These are phyloP conservation scores for Proales similis DNA, from an alignment of 1,140 invertebrate species.

Conservation along the genomic window DNA sequence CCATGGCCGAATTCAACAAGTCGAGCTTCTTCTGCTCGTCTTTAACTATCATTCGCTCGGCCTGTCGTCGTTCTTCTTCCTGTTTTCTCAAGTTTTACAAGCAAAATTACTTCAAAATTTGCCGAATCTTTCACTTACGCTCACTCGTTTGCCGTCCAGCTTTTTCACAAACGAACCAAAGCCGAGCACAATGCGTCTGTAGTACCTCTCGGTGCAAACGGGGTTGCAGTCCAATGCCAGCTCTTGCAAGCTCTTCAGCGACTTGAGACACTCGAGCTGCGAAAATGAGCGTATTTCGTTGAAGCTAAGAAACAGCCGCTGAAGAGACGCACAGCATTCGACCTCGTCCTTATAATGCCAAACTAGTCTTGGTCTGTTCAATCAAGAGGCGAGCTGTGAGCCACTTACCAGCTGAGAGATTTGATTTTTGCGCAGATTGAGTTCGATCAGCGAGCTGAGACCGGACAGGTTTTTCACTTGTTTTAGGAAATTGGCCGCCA, in stretches of 20 bases:
- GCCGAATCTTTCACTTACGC: too few relatives aligned
- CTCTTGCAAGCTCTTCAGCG: conserved; percentile 41
- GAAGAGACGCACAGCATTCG: conserved; percentile 67
- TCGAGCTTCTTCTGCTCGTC: conserved; percentile 7
- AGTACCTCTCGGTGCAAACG: conserved; percentile 41
- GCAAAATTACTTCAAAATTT: too few relatives aligned
- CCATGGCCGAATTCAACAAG: not conserved
- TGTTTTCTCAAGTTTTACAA: too few relatives aligned
- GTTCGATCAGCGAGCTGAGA: conserved; percentile 71
- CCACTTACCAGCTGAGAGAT: conserved; percentile 62
- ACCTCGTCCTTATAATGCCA: conserved; percentile 59
- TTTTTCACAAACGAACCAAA: conserved; percentile 41
- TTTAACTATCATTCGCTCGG: not conserved
- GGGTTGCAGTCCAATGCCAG: conserved; percentile 44
- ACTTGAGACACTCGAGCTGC: conserved; percentile 18
- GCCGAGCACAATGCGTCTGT: conserved; percentile 41
- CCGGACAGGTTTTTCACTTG: conserved; percentile 77
- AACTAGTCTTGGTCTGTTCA: not conserved
- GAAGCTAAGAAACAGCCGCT: conserved; percentile 74
- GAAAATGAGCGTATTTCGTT: conserved; percentile 64
- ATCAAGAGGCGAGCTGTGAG: not conserved
- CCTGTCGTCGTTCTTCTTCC: conserved; percentile 21
- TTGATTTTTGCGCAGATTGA: conserved; percentile 85
- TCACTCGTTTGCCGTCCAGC: conserved; percentile 40
- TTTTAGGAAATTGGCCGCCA: conserved; percentile 78